Conservation (phyloP, 2,888 invertebrate species). For the Drosophila borealis region DNA sequence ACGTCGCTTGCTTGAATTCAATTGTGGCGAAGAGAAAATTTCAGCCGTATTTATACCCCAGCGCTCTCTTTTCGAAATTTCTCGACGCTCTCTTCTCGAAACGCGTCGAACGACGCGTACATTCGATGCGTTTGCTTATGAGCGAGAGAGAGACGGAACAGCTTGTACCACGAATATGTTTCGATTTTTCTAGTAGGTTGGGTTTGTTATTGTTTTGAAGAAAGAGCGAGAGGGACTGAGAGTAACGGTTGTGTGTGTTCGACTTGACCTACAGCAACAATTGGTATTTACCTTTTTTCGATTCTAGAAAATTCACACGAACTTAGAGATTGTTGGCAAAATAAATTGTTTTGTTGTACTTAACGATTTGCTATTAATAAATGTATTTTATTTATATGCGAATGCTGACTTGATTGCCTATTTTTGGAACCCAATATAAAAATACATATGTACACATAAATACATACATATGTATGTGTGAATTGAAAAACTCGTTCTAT, state of each 20-base stretch:
- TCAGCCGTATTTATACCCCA: conserved; percentile 60
- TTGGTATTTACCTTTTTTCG: not conserved
- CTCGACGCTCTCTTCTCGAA: conserved; percentile 53
- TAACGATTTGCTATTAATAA: conserved; percentile 2
- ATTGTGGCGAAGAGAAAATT: conserved; percentile 49
- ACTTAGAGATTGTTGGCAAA: not conserved
- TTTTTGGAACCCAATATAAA: not conserved
- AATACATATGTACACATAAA: too few relatives aligned
- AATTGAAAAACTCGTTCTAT: not conserved
- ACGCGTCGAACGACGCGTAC: conserved; percentile 18
- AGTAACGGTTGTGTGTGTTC: not conserved
- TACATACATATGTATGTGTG: too few relatives aligned
- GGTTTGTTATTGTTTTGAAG: not conserved
- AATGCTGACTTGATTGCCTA: not conserved
- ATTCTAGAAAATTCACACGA: conserved; percentile 22
- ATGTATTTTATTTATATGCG: not conserved
- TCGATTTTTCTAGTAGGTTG: conserved; percentile 33
- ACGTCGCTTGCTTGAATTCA: conserved; percentile 63
- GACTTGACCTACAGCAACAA: conserved; percentile 16
- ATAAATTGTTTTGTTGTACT: not conserved
- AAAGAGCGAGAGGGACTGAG: not conserved
- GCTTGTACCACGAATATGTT: not conserved
- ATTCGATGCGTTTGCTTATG: conserved; percentile 4
- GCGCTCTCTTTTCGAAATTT: conserved; percentile 53
- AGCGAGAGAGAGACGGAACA: conserved; percentile 18